phyloP scores from a whole-genome alignment of 2,888 invertebrate species.

The Chloroclysta siterata region DNA sequence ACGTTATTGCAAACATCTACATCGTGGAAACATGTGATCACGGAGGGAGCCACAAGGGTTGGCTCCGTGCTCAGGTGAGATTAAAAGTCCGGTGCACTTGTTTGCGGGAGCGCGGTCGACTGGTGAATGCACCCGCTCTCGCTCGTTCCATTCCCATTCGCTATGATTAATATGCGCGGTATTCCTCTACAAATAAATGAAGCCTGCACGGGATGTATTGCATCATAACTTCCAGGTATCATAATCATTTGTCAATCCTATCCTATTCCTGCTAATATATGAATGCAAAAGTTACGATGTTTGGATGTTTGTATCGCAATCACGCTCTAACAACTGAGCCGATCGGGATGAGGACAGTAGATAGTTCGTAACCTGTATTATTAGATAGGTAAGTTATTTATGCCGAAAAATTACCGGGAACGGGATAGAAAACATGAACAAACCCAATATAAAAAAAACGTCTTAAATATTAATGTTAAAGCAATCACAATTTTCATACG shows the following conservation, averaged over 20 bases:
- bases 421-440: too few relatives aligned
- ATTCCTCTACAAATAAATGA: conserved; percentile 68
- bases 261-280: too few relatives aligned
- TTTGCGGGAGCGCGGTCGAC: conserved; percentile 61
- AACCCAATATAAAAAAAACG: too few relatives aligned
- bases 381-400: too few relatives aligned
- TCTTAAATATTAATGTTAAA: too few relatives aligned
- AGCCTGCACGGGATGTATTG: conserved; percentile 59
- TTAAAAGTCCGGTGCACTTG: conserved; percentile 78
- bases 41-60: conserved; percentile 53
- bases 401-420: too few relatives aligned
- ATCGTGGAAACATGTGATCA: conserved; percentile 51
- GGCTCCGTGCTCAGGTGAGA: conserved; percentile 66
- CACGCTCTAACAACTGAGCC: too few relatives aligned
- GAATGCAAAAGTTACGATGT: too few relatives aligned
- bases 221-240: conserved; percentile 66
- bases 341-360: too few relatives aligned
- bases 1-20: conserved; percentile 22
- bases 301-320: too few relatives aligned
- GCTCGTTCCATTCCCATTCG: conserved; percentile 57
- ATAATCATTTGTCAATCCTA: conserved; percentile 68
- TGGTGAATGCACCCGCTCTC: conserved; percentile 68
- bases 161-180: conserved; percentile 72
- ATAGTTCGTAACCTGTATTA: too few relatives aligned
- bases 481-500: too few relatives aligned